Percentiles rank a stretch among this genome's conserved stretches.
Evolutionary conservation across 2,797 vertebrate species (phyloP).

Genomic region (Tragopan temminckii): DNA sequence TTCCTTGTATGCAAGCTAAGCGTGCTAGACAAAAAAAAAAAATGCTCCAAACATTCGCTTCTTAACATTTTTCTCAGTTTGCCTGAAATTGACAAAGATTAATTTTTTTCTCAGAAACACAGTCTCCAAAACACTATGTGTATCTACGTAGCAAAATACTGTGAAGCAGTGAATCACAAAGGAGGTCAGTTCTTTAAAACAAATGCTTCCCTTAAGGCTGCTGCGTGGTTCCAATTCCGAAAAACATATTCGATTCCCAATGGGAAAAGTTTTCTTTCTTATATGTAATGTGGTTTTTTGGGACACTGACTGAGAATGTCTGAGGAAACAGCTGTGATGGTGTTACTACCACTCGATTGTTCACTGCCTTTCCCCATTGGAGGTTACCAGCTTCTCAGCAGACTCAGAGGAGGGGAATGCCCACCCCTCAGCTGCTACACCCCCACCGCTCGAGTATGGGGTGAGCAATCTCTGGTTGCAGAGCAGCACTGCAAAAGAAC

Average conservation of each 20-base stretch:
- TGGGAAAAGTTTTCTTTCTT: neutral
- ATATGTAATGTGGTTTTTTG: neutral
- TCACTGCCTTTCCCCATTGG: neutral
- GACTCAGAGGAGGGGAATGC: constrained; percentile 1
- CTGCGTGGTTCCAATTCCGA: neutral
- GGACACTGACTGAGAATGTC: neutral
- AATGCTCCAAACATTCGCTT: neutral
- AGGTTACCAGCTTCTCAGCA: neutral
- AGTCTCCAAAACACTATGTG: neutral
- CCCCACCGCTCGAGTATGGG: neutral
- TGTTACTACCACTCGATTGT: neutral
- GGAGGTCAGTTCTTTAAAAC: neutral
- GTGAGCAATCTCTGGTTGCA: neutral
- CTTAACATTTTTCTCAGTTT: neutral
- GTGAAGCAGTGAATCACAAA: neutral
- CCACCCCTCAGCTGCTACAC: neutral
- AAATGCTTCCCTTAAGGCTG: neutral
- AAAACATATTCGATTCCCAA: neutral
- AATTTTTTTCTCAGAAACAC: neutral
- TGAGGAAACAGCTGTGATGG: neutral
- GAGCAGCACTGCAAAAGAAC: neutral
- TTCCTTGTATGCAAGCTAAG: neutral
- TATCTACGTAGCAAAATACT: neutral
- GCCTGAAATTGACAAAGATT: neutral
- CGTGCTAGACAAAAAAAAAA: neutral